Evolutionary conservation across 2,888 invertebrate genomes (phyloP).

Genomic region (Oxyteleia sp.): DNA sequence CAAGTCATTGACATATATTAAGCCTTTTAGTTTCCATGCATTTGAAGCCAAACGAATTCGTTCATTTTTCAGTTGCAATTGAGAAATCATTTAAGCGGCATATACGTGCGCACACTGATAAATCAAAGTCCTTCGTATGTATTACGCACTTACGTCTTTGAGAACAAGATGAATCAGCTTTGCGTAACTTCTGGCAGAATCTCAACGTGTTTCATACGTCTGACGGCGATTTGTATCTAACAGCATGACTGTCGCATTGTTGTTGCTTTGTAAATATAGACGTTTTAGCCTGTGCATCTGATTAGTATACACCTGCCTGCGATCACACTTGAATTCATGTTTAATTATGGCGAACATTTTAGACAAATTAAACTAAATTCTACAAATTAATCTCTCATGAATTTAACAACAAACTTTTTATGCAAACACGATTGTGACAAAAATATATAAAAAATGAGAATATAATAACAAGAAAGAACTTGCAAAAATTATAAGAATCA

Average conservation of each 20-base stretch:
- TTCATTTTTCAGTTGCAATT: slow-evolving; percentile 41
- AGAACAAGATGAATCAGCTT: slow-evolving; percentile 70
- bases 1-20: neutral
- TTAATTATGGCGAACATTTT: too few species aligned
- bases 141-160: slow-evolving; percentile 59
- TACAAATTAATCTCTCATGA: too few species aligned
- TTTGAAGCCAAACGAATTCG: slow-evolving; percentile 23
- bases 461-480: too few species aligned
- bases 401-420: too few species aligned
- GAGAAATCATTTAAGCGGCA: slow-evolving; percentile 48
- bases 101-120: slow-evolving; percentile 52
- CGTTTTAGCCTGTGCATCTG: slow-evolving; percentile 17
- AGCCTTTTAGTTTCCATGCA: slow-evolving; percentile 4
- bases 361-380: too few species aligned
- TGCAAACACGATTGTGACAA: too few species aligned
- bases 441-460: too few species aligned
- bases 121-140: slow-evolving; percentile 66
- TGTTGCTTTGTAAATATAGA: slow-evolving; percentile 37
- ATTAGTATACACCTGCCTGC: neutral
- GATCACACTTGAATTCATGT: too few species aligned
- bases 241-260: slow-evolving; percentile 28
- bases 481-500: too few species aligned
- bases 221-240: slow-evolving; percentile 53
- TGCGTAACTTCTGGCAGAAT: slow-evolving; percentile 56
- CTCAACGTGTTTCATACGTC: slow-evolving; percentile 34